phyloP scores from a whole-genome alignment of 2,797 vertebrate species.

The Acrocephalus scirpaceus region DNA sequence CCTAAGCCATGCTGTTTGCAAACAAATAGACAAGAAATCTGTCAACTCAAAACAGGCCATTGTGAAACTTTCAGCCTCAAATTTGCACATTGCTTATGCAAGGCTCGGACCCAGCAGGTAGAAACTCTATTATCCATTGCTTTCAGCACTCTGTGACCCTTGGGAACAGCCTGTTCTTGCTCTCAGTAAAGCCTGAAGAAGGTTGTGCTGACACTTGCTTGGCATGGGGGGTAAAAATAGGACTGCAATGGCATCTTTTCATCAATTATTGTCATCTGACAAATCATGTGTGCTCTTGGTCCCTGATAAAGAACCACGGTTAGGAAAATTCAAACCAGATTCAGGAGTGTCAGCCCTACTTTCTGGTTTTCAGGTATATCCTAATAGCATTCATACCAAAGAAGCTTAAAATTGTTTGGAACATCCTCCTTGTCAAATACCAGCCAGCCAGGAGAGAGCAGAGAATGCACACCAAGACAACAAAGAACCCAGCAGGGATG shows the following conservation, averaged over 20 bases:
- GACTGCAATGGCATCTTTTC: not conserved
- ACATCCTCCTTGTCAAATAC: not conserved
- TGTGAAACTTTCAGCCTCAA: not conserved
- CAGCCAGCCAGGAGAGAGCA: not conserved
- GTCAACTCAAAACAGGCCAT: not conserved
- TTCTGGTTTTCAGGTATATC: not conserved
- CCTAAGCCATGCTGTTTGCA: not conserved
- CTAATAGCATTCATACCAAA: accelerated
- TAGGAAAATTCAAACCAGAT: not conserved
- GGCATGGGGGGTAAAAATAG: not conserved
- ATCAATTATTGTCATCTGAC: not conserved
- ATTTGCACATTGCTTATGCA: not conserved
- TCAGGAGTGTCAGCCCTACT: accelerated
- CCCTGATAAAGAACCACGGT: not conserved
- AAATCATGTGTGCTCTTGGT: not conserved
- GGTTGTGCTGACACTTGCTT: not conserved
- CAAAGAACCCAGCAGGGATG: not conserved
- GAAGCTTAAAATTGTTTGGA: not conserved
- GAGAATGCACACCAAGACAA: not conserved
- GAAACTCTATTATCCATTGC: not conserved
- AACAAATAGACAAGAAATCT: not conserved
- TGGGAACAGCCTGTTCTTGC: not conserved
- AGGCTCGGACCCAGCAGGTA: not conserved
- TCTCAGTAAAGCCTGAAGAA: not conserved
- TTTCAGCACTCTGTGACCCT: not conserved